A percentile compares a stretch with the other conserved stretches of the same genome.
phyloP scores from a whole-genome alignment of 2,113 vertebrate genomes.

The Cheilinus undulatus region DNA sequence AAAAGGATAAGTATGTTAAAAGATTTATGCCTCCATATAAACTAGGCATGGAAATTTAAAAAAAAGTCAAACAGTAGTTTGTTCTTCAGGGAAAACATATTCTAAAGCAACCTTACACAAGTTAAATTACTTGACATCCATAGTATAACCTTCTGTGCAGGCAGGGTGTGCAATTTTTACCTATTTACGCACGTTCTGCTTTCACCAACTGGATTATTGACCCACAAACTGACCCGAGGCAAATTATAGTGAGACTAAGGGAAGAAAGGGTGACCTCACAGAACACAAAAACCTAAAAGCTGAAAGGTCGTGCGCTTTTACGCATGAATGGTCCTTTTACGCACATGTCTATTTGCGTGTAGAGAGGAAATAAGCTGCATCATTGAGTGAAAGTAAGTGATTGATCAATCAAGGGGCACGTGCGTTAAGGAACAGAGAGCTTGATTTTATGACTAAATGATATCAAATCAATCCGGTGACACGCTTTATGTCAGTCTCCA shows the following conservation, averaged over 20 bases:
- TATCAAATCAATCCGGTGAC: too few species aligned
- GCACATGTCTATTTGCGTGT: slow-evolving; percentile 21
- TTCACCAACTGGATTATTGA: slow-evolving; percentile 18
- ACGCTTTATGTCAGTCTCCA: too few species aligned
- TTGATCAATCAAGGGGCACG: not conserved
- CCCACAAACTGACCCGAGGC: slow-evolving; percentile 53
- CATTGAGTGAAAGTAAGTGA: not conserved
- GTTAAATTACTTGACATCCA: not conserved
- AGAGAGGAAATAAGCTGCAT: not conserved
- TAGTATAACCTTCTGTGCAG: not conserved
- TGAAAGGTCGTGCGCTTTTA: slow-evolving; percentile 58
- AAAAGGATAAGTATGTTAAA: not conserved
- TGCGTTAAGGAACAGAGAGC: not conserved
- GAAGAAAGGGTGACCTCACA: slow-evolving; percentile 19
- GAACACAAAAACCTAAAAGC: slow-evolving; percentile 36
- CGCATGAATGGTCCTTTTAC: slow-evolving; percentile 61
- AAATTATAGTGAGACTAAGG: slow-evolving; percentile 21
- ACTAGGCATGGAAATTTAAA: not conserved
- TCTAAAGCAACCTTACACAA: not conserved
- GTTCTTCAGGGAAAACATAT: not conserved
- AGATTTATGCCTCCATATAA: not conserved
- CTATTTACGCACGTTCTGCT: slow-evolving; percentile 22
- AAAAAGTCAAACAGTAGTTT: too few species aligned
- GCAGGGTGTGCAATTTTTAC: slow-evolving; percentile 23
- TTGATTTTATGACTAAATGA: not conserved